Percentiles rank a stretch among this genome's conserved stretches.
Conservation (phyloP, 2,888 invertebrate species). For the Monoplex corrugatus region DNA sequence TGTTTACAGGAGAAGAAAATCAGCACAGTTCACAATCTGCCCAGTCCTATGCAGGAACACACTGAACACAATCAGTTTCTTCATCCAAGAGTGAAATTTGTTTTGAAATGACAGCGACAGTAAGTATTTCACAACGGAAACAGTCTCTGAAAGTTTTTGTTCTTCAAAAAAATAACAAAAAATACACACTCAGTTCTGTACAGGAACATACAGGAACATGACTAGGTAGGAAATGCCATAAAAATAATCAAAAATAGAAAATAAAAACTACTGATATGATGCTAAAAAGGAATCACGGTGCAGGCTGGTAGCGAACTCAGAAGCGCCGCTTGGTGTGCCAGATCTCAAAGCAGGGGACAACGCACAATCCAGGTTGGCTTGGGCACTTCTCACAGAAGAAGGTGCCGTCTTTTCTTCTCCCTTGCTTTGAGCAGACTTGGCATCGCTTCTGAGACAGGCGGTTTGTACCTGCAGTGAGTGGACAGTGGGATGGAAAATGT, state of each 20-base stretch:
- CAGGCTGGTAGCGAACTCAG: no score
- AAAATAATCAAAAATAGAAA: background rate
- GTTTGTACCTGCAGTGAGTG: background rate
- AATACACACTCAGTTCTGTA: no score
- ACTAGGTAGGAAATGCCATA: no score
- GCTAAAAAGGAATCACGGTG: no score
- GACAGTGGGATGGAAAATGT: background rate
- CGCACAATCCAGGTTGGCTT: constrained; percentile 4
- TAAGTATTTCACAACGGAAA: background rate
- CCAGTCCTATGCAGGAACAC: background rate
- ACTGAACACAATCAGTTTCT: background rate
- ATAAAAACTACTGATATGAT: background rate
- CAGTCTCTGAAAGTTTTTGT: background rate
- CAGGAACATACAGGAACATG: background rate
- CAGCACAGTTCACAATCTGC: background rate
- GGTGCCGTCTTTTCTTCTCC: background rate
- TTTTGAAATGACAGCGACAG: background rate
- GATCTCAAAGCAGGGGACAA: background rate
- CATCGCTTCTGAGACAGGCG: background rate
- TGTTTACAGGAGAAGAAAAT: background rate
- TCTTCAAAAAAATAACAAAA: background rate
- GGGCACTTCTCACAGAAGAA: background rate
- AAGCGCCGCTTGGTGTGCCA: background rate
- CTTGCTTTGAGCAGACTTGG: background rate
- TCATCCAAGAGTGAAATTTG: background rate